Evolutionary conservation across 2,888 invertebrate genomes (phyloP).

Genomic region (Schrankia costaestrigalis): DNA sequence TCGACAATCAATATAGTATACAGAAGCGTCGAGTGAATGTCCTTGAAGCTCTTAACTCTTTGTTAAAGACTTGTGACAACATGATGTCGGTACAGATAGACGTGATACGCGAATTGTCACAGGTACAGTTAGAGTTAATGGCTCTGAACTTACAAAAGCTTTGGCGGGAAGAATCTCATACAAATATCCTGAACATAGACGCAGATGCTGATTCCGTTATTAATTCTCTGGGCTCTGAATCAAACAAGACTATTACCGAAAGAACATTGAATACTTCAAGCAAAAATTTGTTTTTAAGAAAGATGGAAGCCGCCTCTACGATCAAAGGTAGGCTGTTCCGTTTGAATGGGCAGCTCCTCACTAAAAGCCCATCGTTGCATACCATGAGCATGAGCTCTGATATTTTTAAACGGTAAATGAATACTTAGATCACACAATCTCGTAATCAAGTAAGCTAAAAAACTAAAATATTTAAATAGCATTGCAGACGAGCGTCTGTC

Average conservation of each 20-base stretch:
- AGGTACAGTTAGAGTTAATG: conserved; percentile 83
- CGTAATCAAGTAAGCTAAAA: too few relatives aligned
- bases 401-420: too few relatives aligned
- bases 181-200: conserved; percentile 60
- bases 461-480: too few relatives aligned
- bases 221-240: conserved; percentile 60
- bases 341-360: conserved; percentile 63
- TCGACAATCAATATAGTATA: conserved; percentile 81
- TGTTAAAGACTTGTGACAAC: conserved; percentile 72
- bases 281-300: conserved; percentile 64
- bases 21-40: conserved; percentile 82
- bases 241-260: conserved; percentile 67
- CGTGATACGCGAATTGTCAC: conserved; percentile 81
- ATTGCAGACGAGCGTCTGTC: too few relatives aligned
- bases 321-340: conserved; percentile 64
- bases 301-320: conserved; percentile 71
- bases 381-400: too few relatives aligned
- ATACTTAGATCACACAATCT: too few relatives aligned
- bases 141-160: conserved; percentile 81
- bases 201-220: conserved; percentile 66
- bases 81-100: conserved; percentile 78
- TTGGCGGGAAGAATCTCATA: conserved; percentile 73
- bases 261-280: conserved; percentile 58
- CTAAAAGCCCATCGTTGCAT: too few relatives aligned
- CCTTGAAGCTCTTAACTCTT: conserved; percentile 77